A percentile compares a stretch with the other conserved stretches of the same genome.
Conservation (phyloP, 2,888 invertebrate species). For the Drosophila paramelanica region DNA sequence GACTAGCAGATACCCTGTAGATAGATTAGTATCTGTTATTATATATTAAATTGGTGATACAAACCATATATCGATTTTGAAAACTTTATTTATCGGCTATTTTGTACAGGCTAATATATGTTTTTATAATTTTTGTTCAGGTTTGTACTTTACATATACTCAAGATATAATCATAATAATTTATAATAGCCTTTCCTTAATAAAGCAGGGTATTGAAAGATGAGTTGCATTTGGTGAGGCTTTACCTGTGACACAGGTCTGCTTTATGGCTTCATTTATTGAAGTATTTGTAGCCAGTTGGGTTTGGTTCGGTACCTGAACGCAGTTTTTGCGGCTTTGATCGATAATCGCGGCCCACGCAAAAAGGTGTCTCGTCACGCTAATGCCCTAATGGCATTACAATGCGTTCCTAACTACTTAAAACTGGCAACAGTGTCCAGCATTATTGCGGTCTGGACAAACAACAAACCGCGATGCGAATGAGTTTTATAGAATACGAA, state of each 20-base stretch:
- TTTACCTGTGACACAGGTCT: constrained; percentile 53
- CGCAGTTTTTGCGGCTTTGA: constrained; percentile 74
- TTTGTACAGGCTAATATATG: too few relatives aligned
- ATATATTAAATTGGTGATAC: too few relatives aligned
- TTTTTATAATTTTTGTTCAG: too few relatives aligned
- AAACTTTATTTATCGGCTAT: too few relatives aligned
- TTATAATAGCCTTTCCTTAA: neutral
- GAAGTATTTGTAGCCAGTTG: neutral
- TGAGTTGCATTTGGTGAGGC: constrained; percentile 59
- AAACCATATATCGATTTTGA: too few relatives aligned
- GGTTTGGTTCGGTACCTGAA: constrained; percentile 53
- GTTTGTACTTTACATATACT: too few relatives aligned
- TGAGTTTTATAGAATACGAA: constrained; percentile 37
- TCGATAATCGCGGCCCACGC: constrained; percentile 81
- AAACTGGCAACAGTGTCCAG: constrained; percentile 28
- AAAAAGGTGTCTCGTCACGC: constrained; percentile 74
- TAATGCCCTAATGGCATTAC: constrained; percentile 73
- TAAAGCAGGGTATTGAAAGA: constrained; percentile 16
- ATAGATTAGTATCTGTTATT: neutral
- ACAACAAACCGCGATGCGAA: constrained; percentile 53
- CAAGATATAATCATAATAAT: too few relatives aligned
- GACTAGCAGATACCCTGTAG: constrained; percentile 1
- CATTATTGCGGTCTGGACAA: constrained; percentile 59
- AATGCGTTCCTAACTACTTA: constrained; percentile 46
- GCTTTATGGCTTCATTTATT: constrained; percentile 34